Conservation (phyloP, 2,888 invertebrate species). For the Brachypterus glaber region DNA sequence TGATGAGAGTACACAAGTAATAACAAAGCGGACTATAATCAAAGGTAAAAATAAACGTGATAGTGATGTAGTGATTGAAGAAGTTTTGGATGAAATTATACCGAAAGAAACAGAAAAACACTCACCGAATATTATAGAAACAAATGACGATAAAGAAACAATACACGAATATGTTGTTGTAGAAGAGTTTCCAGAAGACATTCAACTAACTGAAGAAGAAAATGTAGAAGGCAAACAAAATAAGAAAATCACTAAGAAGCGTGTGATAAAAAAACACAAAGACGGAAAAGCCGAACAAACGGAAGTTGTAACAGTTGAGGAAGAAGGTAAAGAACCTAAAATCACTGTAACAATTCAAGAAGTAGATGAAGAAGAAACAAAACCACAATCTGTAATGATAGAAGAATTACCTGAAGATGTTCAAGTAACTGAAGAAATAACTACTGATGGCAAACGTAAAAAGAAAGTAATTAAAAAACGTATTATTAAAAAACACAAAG, state of each 20-base stretch:
- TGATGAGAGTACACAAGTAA: slow-evolving; percentile 46
- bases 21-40: slow-evolving; percentile 49
- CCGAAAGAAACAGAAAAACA: slow-evolving; percentile 23
- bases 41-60: slow-evolving; percentile 31
- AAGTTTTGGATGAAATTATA: slow-evolving; percentile 39
- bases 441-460: slow-evolving; percentile 21
- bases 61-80: slow-evolving; percentile 45
- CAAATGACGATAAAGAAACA: slow-evolving; percentile 17
- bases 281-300: slow-evolving; percentile 37
- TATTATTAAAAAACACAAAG: slow-evolving; percentile 37
- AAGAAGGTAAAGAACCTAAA: slow-evolving; percentile 39
- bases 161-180: slow-evolving; percentile 4
- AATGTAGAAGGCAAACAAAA: slow-evolving; percentile 28
- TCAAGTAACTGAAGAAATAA: slow-evolving; percentile 23
- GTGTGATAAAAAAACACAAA: slow-evolving; percentile 32
- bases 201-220: slow-evolving; percentile 21
- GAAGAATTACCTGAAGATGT: slow-evolving; percentile 26
- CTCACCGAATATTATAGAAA: slow-evolving; percentile 22
- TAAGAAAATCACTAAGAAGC: slow-evolving; percentile 28
- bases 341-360: slow-evolving; percentile 33
- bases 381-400: slow-evolving; percentile 13
- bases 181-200: slow-evolving; percentile 29
- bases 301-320: slow-evolving; percentile 33
- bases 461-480: slow-evolving; percentile 35
- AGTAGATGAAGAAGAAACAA: slow-evolving; percentile 5